Base-by-base conservation (phyloP, 2,113 vertebrate genomes). In the Megaceryle maxima region DNA sequence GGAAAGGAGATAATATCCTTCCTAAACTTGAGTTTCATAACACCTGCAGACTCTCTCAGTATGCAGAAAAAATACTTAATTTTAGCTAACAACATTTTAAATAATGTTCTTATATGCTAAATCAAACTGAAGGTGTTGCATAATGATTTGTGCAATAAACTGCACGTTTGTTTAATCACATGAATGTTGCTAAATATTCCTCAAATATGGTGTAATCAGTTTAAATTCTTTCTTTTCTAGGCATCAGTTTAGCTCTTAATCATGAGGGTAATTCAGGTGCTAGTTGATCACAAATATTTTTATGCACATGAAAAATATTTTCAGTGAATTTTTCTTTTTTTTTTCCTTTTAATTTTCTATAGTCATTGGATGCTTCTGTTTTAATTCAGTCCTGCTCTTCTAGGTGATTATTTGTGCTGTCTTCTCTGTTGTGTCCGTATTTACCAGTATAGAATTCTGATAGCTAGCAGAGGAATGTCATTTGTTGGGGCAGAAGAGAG, bases 371-470 rank as follows among this genome's bases (percentile, higher is more conserved):
- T 43, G 7, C 14, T 91, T 90, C 9, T 53, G 11, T 20, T 88
- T 39, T 57, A 78, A 57, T 66, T 64, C 44, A 44, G 29, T 67
- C 59, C 33, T 37, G 18, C 24, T 86, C 16, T 50, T 11, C 18
- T 25, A 11, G 33, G 13, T 84, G 78, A 35, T 43, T 89, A 50
- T 90, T 83, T 21, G 18, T 14, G 6, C 28, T 46, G 15, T 50
- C 39, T 76, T n/a, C 15, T 57, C 31, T 85, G 13, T 41, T 8
- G 7, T n/a, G 2, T 50, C 4, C 0, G 0, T 56, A 15, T 56
- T 56, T 62, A 53, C 13, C 13, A 29, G 3, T 24, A 12, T 2
- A 82, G 37, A 51, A 13, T 66, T 75, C 51, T 83, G 21, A 44
- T 66, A 19, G 29, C 56, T 75, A 74, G 24, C 24, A 62, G 44